These are phyloP conservation scores for Cygnus olor DNA, from an alignment of 2,797 vertebrate species.

Conservation along the genomic window DNA sequence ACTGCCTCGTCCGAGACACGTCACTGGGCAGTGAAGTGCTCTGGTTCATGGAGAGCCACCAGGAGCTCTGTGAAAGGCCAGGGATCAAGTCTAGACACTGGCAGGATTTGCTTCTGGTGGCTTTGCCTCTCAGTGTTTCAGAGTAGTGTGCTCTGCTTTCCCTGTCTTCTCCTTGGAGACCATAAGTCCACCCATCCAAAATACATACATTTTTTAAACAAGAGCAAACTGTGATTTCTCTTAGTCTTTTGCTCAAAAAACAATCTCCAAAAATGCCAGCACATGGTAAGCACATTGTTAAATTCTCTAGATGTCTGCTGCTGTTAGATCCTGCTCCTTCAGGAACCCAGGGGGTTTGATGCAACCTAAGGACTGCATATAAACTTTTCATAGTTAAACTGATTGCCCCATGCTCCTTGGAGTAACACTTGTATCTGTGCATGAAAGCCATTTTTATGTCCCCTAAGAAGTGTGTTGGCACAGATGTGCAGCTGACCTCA, in stretches of 20 bases:
- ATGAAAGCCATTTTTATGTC: not conserved
- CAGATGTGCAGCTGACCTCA: not conserved
- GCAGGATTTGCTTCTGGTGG: not conserved
- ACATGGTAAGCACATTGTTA: not conserved
- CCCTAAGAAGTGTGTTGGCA: not conserved
- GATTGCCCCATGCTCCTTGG: not conserved
- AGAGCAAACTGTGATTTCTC: not conserved
- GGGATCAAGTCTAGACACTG: not conserved
- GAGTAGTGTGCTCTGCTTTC: not conserved
- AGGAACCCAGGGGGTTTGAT: not conserved
- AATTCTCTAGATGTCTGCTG: not conserved
- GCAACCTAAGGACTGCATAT: not conserved
- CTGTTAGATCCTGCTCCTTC: not conserved
- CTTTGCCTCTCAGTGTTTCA: not conserved
- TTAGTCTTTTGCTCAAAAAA: not conserved
- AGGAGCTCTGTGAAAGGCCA: not conserved
- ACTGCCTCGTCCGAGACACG: fast-evolving
- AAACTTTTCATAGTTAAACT: not conserved
- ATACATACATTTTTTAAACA: not conserved
- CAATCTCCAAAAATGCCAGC: not conserved
- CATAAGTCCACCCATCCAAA: not conserved
- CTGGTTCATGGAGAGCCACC: not conserved
- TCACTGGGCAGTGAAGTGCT: not conserved
- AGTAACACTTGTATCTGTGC: not conserved
- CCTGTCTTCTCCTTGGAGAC: not conserved